Conservation (phyloP, 1,140 invertebrate species). For the Drosophila persimilis region DNA sequence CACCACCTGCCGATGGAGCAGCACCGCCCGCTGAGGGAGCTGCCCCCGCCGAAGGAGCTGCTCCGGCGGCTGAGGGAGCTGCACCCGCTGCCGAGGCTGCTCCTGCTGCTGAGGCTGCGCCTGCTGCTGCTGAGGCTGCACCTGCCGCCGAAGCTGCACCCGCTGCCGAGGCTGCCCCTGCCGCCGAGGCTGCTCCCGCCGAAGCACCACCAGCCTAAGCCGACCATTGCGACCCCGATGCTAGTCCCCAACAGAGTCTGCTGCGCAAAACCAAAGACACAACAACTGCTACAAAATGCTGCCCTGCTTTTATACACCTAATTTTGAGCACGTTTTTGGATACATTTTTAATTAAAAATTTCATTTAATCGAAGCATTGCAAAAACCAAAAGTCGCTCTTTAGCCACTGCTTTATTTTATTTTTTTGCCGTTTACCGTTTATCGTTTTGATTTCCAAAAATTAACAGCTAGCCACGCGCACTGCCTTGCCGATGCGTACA, state of each 20-base stretch:
- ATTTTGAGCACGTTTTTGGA: conserved; percentile 49
- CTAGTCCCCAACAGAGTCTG: conserved; percentile 20
- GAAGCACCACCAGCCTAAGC: conserved; percentile 82
- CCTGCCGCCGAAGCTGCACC: conserved; percentile 21
- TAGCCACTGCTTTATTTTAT: conserved; percentile 17
- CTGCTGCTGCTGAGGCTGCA: conserved; percentile 33
- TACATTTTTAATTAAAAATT: conserved; percentile 36
- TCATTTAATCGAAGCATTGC: conserved; percentile 60
- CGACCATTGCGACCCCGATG: conserved; percentile 1
- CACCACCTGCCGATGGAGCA: conserved; percentile 56
- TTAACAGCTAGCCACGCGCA: conserved; percentile 60
- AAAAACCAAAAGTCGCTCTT: conserved; percentile 50
- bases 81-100: conserved; percentile 41
- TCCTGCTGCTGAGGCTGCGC: conserved; percentile 9
- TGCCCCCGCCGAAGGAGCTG: conserved; percentile 52
- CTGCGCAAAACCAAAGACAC: conserved; percentile 22
- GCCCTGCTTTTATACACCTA: conserved; percentile 63
- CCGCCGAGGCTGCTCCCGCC: conserved; percentile 26
- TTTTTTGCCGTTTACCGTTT: conserved; percentile 25
- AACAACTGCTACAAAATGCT: conserved; percentile 62
- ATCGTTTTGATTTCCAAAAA: conserved; percentile 39
- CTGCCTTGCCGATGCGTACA: conserved; percentile 44
- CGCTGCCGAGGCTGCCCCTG: conserved; percentile 11
- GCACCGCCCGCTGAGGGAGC: conserved; percentile 60
- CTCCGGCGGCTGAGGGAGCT: conserved; percentile 39